These are phyloP conservation scores for Stegostoma tigrinum DNA, from an alignment of 2,113 vertebrate species.

Conservation along the genomic window DNA sequence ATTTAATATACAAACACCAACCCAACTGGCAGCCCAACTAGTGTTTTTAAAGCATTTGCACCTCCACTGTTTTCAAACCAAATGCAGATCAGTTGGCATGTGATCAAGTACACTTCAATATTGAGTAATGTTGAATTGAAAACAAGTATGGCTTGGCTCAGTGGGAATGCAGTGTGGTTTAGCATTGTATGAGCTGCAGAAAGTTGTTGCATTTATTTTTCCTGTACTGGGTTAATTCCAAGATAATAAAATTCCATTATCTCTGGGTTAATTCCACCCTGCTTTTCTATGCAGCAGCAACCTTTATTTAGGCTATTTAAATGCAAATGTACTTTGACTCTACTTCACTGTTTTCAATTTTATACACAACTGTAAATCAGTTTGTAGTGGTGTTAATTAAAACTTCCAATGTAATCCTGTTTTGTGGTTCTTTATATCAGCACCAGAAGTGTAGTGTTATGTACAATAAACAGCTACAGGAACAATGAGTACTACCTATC, in stretches of 20 bases:
- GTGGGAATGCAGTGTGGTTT: constrained; percentile 27
- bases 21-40: background rate
- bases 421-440: background rate
- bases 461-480: too few species aligned
- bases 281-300: constrained; percentile 14
- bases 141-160: background rate
- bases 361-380: constrained; percentile 32
- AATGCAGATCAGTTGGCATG: constrained; percentile 13
- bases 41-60: background rate
- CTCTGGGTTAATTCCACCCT: background rate
- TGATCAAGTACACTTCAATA: background rate
- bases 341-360: constrained; percentile 31
- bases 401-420: constrained; percentile 28
- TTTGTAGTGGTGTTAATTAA: constrained; percentile 34
- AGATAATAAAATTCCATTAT: too few species aligned
- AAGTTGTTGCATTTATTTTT: background rate
- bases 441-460: too few species aligned
- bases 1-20: background rate
- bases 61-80: constrained; percentile 24
- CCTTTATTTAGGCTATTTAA: constrained; percentile 13
- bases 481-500: background rate
- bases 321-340: constrained; percentile 23
- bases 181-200: constrained; percentile 2
- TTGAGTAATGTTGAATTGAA: background rate
- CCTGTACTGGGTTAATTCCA: too few species aligned